phyloP scores from a whole-genome alignment of 1,140 invertebrate species.

The Drosophila nannoptera region DNA sequence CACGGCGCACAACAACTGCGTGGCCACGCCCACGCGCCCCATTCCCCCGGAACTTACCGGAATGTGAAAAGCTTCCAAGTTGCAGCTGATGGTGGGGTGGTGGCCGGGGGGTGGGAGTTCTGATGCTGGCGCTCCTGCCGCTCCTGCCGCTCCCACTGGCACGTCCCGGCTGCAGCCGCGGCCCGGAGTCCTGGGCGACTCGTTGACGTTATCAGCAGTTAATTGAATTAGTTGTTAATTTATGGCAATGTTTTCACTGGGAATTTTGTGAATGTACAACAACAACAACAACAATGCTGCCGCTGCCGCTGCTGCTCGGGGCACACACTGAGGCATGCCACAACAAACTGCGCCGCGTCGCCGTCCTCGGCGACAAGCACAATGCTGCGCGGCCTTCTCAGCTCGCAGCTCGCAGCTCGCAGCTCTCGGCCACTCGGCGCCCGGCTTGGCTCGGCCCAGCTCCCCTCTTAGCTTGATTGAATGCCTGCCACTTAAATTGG shows the following conservation, averaged over 20 bases:
- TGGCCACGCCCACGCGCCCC: constrained; percentile 19
- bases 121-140: neutral
- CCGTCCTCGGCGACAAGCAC: constrained; percentile 23
- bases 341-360: constrained; percentile 15
- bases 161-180: constrained; percentile 27
- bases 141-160: no score
- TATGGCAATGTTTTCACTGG: constrained; percentile 73
- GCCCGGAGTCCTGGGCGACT: constrained; percentile 13
- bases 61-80: constrained; percentile 21
- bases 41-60: constrained; percentile 35
- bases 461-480: constrained; percentile 59
- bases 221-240: constrained; percentile 78
- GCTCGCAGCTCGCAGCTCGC: constrained; percentile 35
- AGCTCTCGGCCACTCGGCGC: constrained; percentile 4
- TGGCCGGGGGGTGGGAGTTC: neutral
- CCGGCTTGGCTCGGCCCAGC: neutral
- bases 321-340: constrained; percentile 13
- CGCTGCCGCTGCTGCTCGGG: neutral
- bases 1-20: no score
- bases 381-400: constrained; percentile 20
- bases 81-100: neutral
- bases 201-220: constrained; percentile 63
- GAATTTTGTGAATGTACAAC: constrained; percentile 58
- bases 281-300: constrained; percentile 16
- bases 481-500: constrained; percentile 64